phyloP scores from a whole-genome alignment of 2,888 invertebrate genomes.

The Pterostichus madidus region DNA sequence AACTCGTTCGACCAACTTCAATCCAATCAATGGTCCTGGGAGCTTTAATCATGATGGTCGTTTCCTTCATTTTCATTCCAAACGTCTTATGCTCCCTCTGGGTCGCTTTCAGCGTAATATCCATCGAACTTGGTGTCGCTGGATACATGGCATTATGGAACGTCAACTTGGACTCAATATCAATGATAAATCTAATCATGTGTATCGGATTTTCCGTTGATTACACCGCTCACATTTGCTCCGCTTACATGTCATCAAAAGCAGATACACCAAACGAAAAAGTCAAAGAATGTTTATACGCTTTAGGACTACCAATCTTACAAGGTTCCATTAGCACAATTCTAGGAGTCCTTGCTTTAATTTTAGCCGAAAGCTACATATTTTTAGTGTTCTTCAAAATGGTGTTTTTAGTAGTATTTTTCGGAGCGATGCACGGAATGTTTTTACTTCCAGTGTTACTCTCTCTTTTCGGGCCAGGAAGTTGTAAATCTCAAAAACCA shows the following conservation, averaged over 20 bases:
- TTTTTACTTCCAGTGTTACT: conserved; percentile 92
- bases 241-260: conserved; percentile 95
- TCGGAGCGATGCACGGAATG: conserved; percentile 95
- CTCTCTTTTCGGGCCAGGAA: conserved; percentile 90
- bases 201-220: conserved; percentile 98
- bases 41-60: conserved; percentile 95
- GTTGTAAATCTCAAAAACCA: conserved; percentile 75
- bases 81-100: conserved; percentile 94
- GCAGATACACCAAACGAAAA: conserved; percentile 88
- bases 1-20: conserved; percentile 91
- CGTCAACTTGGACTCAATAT: conserved; percentile 95
- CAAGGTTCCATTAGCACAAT: conserved; percentile 96
- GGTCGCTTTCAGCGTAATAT: conserved; percentile 96
- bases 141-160: conserved; percentile 98
- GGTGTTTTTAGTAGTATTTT: conserved; percentile 96
- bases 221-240: conserved; percentile 97
- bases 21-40: conserved; percentile 94
- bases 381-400: conserved; percentile 98
- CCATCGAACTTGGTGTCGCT: conserved; percentile 95
- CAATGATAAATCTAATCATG: conserved; percentile 98
- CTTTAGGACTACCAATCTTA: conserved; percentile 93
- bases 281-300: conserved; percentile 92
- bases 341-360: conserved; percentile 90
- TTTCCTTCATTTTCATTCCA: conserved; percentile 95
- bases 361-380: conserved; percentile 95